These are phyloP conservation scores for Horisme vitalbata DNA, from an alignment of 2,888 invertebrate genomes.

Conservation along the genomic window DNA sequence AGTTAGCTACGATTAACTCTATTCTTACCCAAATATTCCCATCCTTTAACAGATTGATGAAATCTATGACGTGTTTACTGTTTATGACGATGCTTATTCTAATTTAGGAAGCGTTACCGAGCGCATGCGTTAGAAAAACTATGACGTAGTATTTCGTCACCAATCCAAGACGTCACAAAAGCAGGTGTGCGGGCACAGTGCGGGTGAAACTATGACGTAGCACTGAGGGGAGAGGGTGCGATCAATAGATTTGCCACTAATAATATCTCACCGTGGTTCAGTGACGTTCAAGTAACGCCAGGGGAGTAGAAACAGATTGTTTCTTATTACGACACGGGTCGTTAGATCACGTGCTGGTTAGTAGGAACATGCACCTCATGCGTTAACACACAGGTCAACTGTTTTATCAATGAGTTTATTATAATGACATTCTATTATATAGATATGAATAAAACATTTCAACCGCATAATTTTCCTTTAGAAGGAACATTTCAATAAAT, in stretches of 20 bases:
- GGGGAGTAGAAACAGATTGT: constrained; percentile 51
- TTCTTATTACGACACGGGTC: constrained; percentile 67
- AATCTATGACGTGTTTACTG: constrained; percentile 22
- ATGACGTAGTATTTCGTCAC: constrained; percentile 61
- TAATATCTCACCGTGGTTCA: constrained; percentile 59
- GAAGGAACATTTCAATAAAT: too few relatives aligned
- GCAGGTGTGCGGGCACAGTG: constrained; percentile 44
- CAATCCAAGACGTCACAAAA: constrained; percentile 57
- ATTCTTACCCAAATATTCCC: background rate
- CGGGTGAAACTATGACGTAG: constrained; percentile 65
- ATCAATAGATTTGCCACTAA: constrained; percentile 48
- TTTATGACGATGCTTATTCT: constrained; percentile 29
- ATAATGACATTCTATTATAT: constrained; percentile 34
- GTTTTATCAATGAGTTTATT: constrained; percentile 51
- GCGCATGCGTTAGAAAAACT: constrained; percentile 61
- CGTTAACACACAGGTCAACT: constrained; percentile 54
- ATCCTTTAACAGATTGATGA: constrained; percentile 1
- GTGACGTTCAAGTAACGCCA: constrained; percentile 57
- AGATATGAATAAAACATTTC: constrained; percentile 13
- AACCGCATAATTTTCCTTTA: constrained; percentile 4
- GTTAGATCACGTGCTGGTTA: constrained; percentile 60
- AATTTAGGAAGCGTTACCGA: constrained; percentile 28
- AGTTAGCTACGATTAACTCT: too few relatives aligned
- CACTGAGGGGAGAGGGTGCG: constrained; percentile 39
- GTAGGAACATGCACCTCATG: constrained; percentile 40